These are phyloP conservation scores for Prosapia bicincta DNA, from an alignment of 2,888 invertebrate genomes.

Conservation along the genomic window DNA sequence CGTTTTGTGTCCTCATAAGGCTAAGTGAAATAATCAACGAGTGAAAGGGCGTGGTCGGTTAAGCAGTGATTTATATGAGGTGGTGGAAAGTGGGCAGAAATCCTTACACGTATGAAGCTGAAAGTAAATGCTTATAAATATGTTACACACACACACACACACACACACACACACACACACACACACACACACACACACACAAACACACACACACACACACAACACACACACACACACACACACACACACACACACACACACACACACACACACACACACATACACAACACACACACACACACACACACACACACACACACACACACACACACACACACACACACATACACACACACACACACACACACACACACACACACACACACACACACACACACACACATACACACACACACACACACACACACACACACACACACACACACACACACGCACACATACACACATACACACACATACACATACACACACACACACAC, in stretches of 20 bases:
- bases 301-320: slow-evolving; percentile 12
- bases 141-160: slow-evolving; percentile 3
- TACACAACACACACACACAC: slow-evolving; percentile 11
- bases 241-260: slow-evolving; percentile 12
- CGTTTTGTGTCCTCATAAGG: too few species aligned
- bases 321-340: slow-evolving; percentile 11
- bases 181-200: slow-evolving; percentile 10
- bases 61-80: too few species aligned
- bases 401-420: slow-evolving; percentile 1
- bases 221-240: slow-evolving; percentile 12
- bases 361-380: slow-evolving; percentile 6
- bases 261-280: slow-evolving; percentile 6
- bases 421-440: slow-evolving; percentile 11
- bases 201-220: slow-evolving; percentile 13
- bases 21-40: too few species aligned
- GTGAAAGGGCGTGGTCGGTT: too few species aligned
- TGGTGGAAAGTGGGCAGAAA: too few species aligned
- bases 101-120: too few species aligned
- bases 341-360: slow-evolving; percentile 9
- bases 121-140: neutral
- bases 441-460: slow-evolving; percentile 6
- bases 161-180: slow-evolving; percentile 4
- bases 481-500: slow-evolving; percentile 9
- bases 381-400: slow-evolving; percentile 5
- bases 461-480: slow-evolving; percentile 14